Evolutionary conservation across 2,113 vertebrate species (phyloP), one percentile per base, ranked within the genome.

Genomic region (Picathartes gymnocephalus): DNA sequence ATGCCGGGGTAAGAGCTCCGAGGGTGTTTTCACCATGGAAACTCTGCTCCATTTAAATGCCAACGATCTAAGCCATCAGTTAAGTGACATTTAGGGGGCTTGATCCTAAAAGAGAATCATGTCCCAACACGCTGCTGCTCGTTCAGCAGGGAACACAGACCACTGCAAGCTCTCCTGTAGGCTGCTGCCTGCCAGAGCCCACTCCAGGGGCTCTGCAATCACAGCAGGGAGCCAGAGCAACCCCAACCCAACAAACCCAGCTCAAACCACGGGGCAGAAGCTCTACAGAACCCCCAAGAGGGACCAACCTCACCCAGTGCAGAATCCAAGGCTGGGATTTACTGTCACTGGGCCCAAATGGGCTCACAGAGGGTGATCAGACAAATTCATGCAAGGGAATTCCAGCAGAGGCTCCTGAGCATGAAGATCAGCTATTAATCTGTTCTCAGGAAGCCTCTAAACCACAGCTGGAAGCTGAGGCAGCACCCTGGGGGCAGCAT

Each of bases 321-420:
- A 33, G 37, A 37, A 40, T 1, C 35, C 16, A 14, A 28, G 0
- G n/a, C 50, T 9, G 13, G 45, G 28, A 48, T 42, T 31, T 9
- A 0, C 2, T 22, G 42, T 21, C 74, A 31, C n/a, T 3, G 15
- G 9, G 24, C 50, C 76, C 77, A 13, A 18, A 23, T 0, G 1
- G 21, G 65, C 76, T 54, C 60, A 40, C 50, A 50, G 64, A 33
- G 45, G 25, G 48, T 0, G 4, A 83, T 6, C 28, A 15, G 33
- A 44, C 19, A 42, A 69, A 71, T 11, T 7, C 57, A 25, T 0
- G 18, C 51, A 15, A 25, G 61, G 18, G 4, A 74, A 48, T 66
- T 21, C 68, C 77, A 51, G 13, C 57, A 7, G 17, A 25, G 70
- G 54, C 78, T 70, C 56, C 78, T 23, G 40, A 70, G 83, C 33